Percentiles rank a stretch among this genome's conserved stretches.
These are phyloP conservation scores for Zaprionus lineosus DNA, from an alignment of 2,888 invertebrate species.

Conservation along the genomic window DNA sequence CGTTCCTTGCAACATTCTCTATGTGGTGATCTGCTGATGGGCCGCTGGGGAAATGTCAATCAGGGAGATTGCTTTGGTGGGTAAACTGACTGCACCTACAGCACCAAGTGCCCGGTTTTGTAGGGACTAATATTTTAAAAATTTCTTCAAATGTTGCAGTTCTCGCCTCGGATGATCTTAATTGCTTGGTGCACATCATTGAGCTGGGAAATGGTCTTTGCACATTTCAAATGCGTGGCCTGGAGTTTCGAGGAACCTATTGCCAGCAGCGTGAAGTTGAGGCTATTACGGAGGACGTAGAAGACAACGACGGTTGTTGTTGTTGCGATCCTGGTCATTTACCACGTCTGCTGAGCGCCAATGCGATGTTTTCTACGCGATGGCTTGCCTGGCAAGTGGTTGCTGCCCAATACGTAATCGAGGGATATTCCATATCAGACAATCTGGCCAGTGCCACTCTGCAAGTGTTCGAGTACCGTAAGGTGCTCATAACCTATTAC, in stretches of 20 bases:
- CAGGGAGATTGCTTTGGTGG: slow-evolving; percentile 97
- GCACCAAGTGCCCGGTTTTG: not conserved
- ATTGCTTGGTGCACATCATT: slow-evolving; percentile 98
- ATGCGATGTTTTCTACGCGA: slow-evolving; percentile 98
- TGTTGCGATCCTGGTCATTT: slow-evolving; percentile 95
- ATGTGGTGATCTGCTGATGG: slow-evolving; percentile 95
- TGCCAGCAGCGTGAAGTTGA: slow-evolving; percentile 99
- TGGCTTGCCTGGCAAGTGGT: slow-evolving; percentile 99
- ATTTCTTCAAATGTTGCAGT: slow-evolving; percentile 83
- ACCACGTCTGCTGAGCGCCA: slow-evolving; percentile 94
- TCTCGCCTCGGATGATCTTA: slow-evolving; percentile 98
- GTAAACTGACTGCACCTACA: slow-evolving; percentile 23
- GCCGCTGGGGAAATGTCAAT: slow-evolving; percentile 97
- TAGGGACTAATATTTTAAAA: not conserved
- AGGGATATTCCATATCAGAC: slow-evolving; percentile 99
- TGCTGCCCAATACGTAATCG: slow-evolving; percentile 97
- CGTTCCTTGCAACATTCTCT: slow-evolving; percentile 97
- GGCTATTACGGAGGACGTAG: slow-evolving; percentile 97
- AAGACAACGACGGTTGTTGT: slow-evolving; percentile 97
- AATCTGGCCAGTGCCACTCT: slow-evolving; percentile 98
- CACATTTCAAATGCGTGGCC: slow-evolving; percentile 98
- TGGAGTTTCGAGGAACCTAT: slow-evolving; percentile 99
- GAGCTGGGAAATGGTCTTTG: slow-evolving; percentile 99
- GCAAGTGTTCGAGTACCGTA: slow-evolving; percentile 98
- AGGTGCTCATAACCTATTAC: slow-evolving; percentile 98